Percentiles rank a stretch among this genome's conserved stretches.
Evolutionary conservation across 1,140 invertebrate genomes (phyloP).

Genomic region (Stenopsyche tienmushanensis): DNA sequence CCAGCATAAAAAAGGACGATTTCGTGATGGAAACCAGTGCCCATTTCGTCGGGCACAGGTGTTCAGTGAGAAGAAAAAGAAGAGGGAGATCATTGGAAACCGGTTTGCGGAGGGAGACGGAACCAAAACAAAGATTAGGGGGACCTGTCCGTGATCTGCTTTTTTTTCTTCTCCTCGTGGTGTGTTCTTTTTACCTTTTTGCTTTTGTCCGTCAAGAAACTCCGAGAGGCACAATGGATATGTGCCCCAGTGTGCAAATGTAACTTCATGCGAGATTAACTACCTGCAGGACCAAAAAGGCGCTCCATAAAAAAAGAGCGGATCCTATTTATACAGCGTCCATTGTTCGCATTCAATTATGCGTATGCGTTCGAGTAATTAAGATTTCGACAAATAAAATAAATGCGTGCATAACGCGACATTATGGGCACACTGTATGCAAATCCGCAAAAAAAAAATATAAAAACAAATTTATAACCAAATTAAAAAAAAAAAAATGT

Average conservation of each 20-base stretch:
- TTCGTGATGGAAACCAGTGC: constrained; percentile 23
- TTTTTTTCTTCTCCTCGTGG: constrained; percentile 25
- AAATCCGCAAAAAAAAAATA: too few relatives aligned
- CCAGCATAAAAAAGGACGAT: constrained; percentile 10
- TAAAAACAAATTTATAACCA: too few relatives aligned
- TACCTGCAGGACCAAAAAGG: background rate
- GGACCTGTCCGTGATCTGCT: constrained; percentile 34
- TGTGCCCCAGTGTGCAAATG: background rate
- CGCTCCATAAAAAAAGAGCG: too few relatives aligned
- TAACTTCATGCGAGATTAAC: constrained; percentile 1
- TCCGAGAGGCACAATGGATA: constrained; percentile 3
- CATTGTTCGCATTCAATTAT: too few relatives aligned
- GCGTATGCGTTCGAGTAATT: too few relatives aligned
- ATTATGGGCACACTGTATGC: too few relatives aligned
- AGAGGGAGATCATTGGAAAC: constrained; percentile 15
- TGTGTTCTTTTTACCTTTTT: background rate
- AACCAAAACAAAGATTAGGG: constrained; percentile 41
- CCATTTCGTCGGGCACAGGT: constrained; percentile 35
- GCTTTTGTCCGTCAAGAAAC: background rate
- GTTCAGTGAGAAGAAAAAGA: constrained; percentile 29
- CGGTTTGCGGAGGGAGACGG: constrained; percentile 26
- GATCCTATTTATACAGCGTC: too few relatives aligned
- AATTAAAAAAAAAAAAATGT: too few relatives aligned
- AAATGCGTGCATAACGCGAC: too few relatives aligned
- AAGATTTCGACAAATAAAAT: too few relatives aligned